A percentile compares a stretch with the other conserved stretches of the same genome.
These are phyloP conservation scores for Orthosia cruda DNA, from an alignment of 2,888 invertebrate genomes.

Conservation along the genomic window DNA sequence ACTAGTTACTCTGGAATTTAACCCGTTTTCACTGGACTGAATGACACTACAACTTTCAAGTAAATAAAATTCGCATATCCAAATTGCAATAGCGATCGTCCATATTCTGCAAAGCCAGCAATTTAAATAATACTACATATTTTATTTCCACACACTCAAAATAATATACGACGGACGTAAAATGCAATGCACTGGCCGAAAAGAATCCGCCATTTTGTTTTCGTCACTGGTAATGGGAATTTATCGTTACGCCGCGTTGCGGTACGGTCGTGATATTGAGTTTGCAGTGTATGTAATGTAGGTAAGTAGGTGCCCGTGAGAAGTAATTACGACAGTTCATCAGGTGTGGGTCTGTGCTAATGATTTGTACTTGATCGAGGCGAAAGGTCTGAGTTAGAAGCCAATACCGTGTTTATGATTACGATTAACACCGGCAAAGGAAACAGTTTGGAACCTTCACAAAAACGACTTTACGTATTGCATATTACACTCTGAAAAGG, in stretches of 20 bases:
- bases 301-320: slow-evolving; percentile 27
- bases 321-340: slow-evolving; percentile 57
- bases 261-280: slow-evolving; percentile 32
- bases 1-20: neutral
- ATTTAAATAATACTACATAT: slow-evolving; percentile 39
- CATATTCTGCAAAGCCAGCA: slow-evolving; percentile 15
- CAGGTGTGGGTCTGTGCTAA: slow-evolving; percentile 38
- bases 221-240: slow-evolving; percentile 43
- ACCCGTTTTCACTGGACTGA: neutral
- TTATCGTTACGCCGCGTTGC: slow-evolving; percentile 44
- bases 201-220: slow-evolving; percentile 43
- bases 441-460: no score
- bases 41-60: slow-evolving; percentile 23
- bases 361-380: slow-evolving; percentile 38
- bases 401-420: neutral
- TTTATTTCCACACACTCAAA: slow-evolving; percentile 47
- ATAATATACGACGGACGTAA: slow-evolving; percentile 40
- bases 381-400: slow-evolving; percentile 8
- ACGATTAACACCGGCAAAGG: neutral
- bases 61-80: slow-evolving; percentile 21
- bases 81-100: slow-evolving; percentile 37
- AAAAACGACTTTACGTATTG: no score
- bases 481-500: no score
- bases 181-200: slow-evolving; percentile 36
- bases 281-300: neutral